phyloP scores from a whole-genome alignment of 2,888 invertebrate species.

The Phlogophora meticulosa region DNA sequence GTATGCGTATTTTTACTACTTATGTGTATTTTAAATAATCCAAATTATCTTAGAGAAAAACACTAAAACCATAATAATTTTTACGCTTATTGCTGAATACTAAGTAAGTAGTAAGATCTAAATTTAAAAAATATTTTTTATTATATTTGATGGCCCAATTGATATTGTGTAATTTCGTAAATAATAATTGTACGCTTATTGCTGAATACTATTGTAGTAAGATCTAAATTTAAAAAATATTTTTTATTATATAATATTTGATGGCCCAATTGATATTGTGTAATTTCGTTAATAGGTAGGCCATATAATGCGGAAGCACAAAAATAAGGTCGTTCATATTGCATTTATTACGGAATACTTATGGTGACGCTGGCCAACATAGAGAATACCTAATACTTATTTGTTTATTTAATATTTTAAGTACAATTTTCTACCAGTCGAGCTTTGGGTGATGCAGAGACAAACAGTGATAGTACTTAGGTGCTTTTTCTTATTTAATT shows the following conservation, averaged over 20 bases:
- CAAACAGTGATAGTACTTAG: too few relatives aligned
- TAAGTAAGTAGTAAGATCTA: slow-evolving; percentile 9
- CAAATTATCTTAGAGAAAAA: slow-evolving; percentile 27
- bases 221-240: background rate
- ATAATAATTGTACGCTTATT: too few relatives aligned
- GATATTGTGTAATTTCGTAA: slow-evolving; percentile 12
- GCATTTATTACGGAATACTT: background rate
- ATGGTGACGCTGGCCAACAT: too few relatives aligned
- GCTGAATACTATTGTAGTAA: background rate
- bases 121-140: background rate
- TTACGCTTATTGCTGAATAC: background rate
- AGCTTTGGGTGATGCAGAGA: too few relatives aligned
- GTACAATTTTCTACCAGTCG: too few relatives aligned
- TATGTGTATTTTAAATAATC: background rate
- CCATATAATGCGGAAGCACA: too few relatives aligned
- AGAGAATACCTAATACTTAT: too few relatives aligned
- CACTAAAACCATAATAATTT: slow-evolving; percentile 4
- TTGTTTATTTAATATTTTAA: too few relatives aligned
- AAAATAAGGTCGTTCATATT: background rate
- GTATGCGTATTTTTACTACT: too few relatives aligned
- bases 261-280: background rate
- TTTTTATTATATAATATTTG: too few relatives aligned
- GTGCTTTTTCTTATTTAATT: too few relatives aligned
- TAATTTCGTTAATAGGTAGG: slow-evolving; percentile 20
- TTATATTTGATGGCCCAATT: background rate